These are phyloP conservation scores for Venturia canescens DNA, from an alignment of 1,140 invertebrate genomes.

Conservation along the genomic window DNA sequence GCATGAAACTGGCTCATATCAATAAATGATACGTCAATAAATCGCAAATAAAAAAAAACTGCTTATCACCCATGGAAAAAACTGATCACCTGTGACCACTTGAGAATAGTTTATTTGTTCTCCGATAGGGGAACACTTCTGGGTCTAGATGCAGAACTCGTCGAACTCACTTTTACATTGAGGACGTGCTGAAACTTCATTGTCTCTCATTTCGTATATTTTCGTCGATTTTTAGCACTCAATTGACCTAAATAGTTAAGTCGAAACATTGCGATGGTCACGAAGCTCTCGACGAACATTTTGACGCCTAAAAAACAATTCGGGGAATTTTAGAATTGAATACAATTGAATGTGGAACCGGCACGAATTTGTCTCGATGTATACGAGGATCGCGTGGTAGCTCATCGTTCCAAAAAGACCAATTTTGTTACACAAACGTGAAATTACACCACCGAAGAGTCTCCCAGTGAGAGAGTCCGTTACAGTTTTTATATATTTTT, in stretches of 20 bases:
- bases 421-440: neutral
- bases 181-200: neutral
- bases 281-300: conserved; percentile 7
- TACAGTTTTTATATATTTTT: conserved; percentile 23
- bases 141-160: no score
- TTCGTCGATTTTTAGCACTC: neutral
- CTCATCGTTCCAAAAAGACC: neutral
- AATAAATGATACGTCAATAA: no score
- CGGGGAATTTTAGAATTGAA: neutral
- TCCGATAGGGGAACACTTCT: no score
- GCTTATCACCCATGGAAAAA: no score
- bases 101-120: no score
- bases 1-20: no score
- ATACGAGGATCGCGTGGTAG: conserved; percentile 11
- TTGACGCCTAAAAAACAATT: neutral
- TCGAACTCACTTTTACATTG: neutral
- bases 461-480: neutral
- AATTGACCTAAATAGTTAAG: neutral
- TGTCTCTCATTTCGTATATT: neutral
- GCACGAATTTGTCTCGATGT: neutral
- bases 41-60: no score
- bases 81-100: no score
- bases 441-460: neutral
- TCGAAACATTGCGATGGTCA: neutral
- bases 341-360: neutral